These are phyloP conservation scores for Aphelenchoides bicaudatus DNA, from an alignment of 2,888 invertebrate genomes.

Conservation along the genomic window DNA sequence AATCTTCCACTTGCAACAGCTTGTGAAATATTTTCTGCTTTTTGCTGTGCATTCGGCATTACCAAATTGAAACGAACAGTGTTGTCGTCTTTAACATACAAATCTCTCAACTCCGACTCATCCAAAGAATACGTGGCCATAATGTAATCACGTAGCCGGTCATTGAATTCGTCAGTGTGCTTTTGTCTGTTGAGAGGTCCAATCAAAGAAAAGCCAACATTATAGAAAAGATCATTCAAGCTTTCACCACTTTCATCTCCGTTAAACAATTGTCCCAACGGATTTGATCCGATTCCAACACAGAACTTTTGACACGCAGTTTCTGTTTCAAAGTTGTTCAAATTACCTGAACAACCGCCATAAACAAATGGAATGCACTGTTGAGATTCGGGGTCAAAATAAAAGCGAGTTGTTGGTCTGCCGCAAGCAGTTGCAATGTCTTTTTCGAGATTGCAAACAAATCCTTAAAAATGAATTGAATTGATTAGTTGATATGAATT, in stretches of 20 bases:
- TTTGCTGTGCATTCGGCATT: constrained; percentile 40
- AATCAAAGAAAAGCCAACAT: constrained; percentile 45
- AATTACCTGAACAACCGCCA: constrained; percentile 53
- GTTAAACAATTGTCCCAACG: constrained; percentile 34
- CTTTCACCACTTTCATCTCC: constrained; percentile 28
- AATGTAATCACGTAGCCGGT: constrained; percentile 31
- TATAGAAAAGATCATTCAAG: constrained; percentile 32
- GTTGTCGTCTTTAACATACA: constrained; percentile 43
- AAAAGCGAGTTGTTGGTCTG: constrained; percentile 38
- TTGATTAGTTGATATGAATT: background rate
- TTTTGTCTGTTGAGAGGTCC: constrained; percentile 37
- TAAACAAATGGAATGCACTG: constrained; percentile 44
- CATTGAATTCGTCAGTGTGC: constrained; percentile 36
- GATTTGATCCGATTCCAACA: constrained; percentile 40
- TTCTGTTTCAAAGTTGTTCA: constrained; percentile 49
- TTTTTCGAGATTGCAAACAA: constrained; percentile 42
- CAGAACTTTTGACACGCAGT: constrained; percentile 44
- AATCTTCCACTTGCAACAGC: constrained; percentile 36
- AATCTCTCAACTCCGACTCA: constrained; percentile 35
- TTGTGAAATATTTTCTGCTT: constrained; percentile 41
- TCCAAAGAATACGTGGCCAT: constrained; percentile 22
- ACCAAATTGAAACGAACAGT: constrained; percentile 42
- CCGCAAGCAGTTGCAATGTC: constrained; percentile 45
- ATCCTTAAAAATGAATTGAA: constrained; percentile 30
- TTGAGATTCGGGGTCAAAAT: constrained; percentile 37